Evolutionary conservation across 2,888 invertebrate genomes (phyloP), one percentile per base, ranked within the genome.

Genomic region (Alitta virens): DNA sequence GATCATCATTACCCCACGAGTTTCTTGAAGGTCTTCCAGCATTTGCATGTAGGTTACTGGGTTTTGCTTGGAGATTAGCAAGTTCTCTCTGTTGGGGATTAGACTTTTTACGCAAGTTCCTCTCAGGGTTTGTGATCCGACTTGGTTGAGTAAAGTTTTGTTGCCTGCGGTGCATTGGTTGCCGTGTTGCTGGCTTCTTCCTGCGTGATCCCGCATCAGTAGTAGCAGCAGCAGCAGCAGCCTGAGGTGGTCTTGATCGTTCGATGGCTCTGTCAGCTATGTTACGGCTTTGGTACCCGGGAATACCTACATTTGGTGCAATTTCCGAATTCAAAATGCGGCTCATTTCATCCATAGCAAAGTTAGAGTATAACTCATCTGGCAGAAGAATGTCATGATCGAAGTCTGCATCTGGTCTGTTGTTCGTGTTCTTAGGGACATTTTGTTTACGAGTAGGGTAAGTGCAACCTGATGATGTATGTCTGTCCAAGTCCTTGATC

Each of bases 401-500:
- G 5, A 2, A 26, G 1, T 50, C 53, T 2, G 33, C 51, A 3
- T 24, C 51, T 38, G 21, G 3, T n/a, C 24, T 49, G 7, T n/a
- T 7, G 24, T 18, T 1, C 1, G 52, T 18, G n/a, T 12, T 18
- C 14, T 26, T 33, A 21, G 42, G 27, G 12, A 12, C 33, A 24
- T 46, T 38, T 21, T 26, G 42, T 54, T 60, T 60, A 2, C 53
- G 42, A n/a, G 12, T 12, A 2, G 60, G 60, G 46, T 70, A 75
- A 24, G 63, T 63, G 65, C 79, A 79, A 51, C 72, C 69, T 25
- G 71, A 88, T 18, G 68, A 70, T 16, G 87, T 87, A 75, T 90
- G 90, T 77, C 88, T 88, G 62, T 86, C 86, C 38, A 86, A 85
- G 79, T 89, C 88, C 77, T 88, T 88, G 74, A 87, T 84, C 88